A percentile compares a stretch with the other conserved stretches of the same genome.
Evolutionary conservation across 2,113 vertebrate genomes (phyloP).

Genomic region (Lanius ludovicianus): DNA sequence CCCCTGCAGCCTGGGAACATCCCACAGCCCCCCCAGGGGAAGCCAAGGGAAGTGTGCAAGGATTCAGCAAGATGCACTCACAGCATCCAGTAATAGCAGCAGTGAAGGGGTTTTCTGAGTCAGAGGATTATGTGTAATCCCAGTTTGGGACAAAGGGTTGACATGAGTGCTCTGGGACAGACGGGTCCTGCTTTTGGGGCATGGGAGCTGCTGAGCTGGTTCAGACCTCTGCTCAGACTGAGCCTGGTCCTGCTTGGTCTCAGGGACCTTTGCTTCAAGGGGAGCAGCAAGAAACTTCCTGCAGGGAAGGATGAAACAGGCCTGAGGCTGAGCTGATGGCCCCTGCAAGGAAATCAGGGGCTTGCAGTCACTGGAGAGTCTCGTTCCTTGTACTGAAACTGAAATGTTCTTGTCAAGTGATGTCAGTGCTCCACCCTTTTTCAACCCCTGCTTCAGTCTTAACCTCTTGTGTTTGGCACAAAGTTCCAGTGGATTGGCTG

Average conservation of each 20-base stretch:
- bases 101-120: not conserved
- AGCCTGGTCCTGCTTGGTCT: not conserved
- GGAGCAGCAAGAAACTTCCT: not conserved
- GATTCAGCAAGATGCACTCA: fast-evolving
- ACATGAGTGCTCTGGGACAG: not conserved
- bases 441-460: not conserved
- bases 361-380: not conserved
- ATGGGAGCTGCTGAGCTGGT: not conserved
- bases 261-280: not conserved
- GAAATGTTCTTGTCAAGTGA: not conserved
- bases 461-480: not conserved
- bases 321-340: not conserved
- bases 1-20: not conserved
- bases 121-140: not conserved
- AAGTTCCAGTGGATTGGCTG: not conserved
- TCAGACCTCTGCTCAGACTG: not conserved
- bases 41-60: not conserved
- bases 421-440: not conserved
- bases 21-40: not conserved
- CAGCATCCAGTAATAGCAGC: not conserved
- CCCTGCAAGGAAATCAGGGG: not conserved
- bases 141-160: not conserved
- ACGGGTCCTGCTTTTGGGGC: not conserved
- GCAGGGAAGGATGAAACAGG: not conserved
- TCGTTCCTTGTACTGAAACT: not conserved